Percentiles rank a stretch among this genome's conserved stretches.
Evolutionary conservation across 2,888 invertebrate genomes (phyloP).

Genomic region (Gortyna flavago): DNA sequence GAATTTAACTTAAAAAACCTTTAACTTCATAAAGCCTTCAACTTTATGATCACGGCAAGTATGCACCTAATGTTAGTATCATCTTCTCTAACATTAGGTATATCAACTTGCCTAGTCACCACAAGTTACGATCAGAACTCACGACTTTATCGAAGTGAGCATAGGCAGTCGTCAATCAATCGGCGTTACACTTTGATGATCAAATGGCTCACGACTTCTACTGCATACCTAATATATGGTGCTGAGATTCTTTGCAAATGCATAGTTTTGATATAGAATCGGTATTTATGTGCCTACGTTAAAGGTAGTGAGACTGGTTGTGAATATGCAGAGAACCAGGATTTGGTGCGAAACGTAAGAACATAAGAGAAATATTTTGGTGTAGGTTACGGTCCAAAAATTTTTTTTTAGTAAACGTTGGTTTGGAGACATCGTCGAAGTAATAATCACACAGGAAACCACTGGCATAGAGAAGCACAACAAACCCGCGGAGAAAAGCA

Average conservation of each 20-base stretch:
- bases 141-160: slow-evolving; percentile 9
- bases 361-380: no score
- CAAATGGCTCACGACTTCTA: slow-evolving; percentile 30
- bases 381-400: no score
- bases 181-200: slow-evolving; percentile 52
- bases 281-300: background rate
- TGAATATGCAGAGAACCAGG: background rate
- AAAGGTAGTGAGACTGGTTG: background rate
- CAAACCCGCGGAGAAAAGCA: no score
- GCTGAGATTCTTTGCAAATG: slow-evolving; percentile 12
- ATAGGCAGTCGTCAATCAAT: slow-evolving; percentile 41
- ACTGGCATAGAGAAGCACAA: no score
- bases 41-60: background rate
- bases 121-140: slow-evolving; percentile 20
- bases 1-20: background rate
- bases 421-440: no score
- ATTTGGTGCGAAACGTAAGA: no score
- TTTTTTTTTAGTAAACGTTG: no score
- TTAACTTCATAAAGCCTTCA: background rate
- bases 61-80: background rate
- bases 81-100: background rate
- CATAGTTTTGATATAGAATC: slow-evolving; percentile 4
- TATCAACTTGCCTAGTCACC: slow-evolving; percentile 11
- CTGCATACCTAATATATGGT: slow-evolving; percentile 49
- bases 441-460: no score